Percentiles rank a stretch among this genome's conserved stretches.
These are phyloP conservation scores for Mellilla xanthometata DNA, from an alignment of 2,888 invertebrate species.

Conservation along the genomic window DNA sequence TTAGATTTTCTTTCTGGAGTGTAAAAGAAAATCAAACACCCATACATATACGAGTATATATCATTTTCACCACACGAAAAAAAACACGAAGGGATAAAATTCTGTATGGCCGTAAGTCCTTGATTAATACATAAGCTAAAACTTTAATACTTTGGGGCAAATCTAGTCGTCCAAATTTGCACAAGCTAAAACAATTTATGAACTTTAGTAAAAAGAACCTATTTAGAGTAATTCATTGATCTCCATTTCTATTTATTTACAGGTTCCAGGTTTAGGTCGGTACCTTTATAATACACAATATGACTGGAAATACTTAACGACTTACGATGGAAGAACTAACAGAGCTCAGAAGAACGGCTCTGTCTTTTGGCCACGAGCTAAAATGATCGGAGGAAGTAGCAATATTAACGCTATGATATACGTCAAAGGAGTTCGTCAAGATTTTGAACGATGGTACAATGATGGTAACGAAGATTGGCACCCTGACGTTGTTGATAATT, in stretches of 20 bases:
- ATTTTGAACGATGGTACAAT: conserved; percentile 78
- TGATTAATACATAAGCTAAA: too few relatives aligned
- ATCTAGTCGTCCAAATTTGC: too few relatives aligned
- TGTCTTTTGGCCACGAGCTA: conserved; percentile 83
- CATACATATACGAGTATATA: too few relatives aligned
- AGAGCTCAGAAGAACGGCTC: conserved; percentile 77
- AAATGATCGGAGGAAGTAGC: conserved; percentile 83
- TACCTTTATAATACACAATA: conserved; percentile 60
- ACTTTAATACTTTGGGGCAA: too few relatives aligned
- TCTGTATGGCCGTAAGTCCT: too few relatives aligned
- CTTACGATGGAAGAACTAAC: conserved; percentile 87
- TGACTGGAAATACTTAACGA: conserved; percentile 93
- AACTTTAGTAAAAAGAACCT: too few relatives aligned
- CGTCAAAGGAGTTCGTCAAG: conserved; percentile 70
- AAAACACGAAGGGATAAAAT: too few relatives aligned
- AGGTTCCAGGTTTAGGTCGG: conserved; percentile 43
- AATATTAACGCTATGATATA: conserved; percentile 82
- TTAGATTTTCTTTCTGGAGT: too few relatives aligned
- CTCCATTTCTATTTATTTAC: conserved; percentile 13
- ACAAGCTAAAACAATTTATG: too few relatives aligned
- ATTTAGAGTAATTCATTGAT: too few relatives aligned
- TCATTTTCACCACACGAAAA: too few relatives aligned
- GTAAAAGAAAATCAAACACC: too few relatives aligned
- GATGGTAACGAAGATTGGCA: conserved; percentile 80
- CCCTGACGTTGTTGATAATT: conserved; percentile 70